Conservation (phyloP, 92 coral and sea anemone species). For the Siderastrea siderea region DNA sequence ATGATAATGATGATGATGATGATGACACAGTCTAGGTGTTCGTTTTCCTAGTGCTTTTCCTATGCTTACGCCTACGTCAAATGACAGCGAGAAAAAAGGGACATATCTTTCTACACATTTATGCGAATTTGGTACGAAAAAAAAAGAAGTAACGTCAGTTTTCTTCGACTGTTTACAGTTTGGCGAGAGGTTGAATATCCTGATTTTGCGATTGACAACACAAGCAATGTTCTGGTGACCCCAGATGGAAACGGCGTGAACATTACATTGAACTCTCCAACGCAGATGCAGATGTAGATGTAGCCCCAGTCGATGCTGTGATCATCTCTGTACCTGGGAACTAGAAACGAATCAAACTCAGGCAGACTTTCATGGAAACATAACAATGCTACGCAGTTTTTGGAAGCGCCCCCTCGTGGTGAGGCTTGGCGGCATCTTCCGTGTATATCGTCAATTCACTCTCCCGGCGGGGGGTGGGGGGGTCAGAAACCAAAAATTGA, state of each 20-base stretch:
- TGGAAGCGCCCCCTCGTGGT: conserved; percentile 17
- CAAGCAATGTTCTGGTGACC: background rate
- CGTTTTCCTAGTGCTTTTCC: too few relatives aligned
- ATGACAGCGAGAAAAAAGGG: too few relatives aligned
- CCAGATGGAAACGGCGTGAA: background rate
- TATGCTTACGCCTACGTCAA: too few relatives aligned
- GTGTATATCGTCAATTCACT: too few relatives aligned
- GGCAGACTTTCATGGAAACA: background rate
- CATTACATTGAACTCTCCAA: background rate
- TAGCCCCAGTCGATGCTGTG: conserved; percentile 4
- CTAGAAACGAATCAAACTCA: conserved; percentile 20
- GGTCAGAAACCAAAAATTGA: too few relatives aligned
- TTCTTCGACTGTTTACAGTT: background rate
- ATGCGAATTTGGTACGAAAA: too few relatives aligned
- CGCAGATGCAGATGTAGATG: background rate
- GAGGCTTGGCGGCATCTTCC: background rate
- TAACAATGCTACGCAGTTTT: conserved; percentile 13
- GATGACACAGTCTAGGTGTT: too few relatives aligned
- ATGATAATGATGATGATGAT: too few relatives aligned
- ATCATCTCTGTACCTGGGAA: background rate
- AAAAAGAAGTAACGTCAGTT: background rate
- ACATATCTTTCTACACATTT: too few relatives aligned
- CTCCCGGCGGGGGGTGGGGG: too few relatives aligned
- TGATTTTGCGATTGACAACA: background rate
- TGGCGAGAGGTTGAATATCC: background rate